Evolutionary conservation across 2,113 vertebrate genomes (phyloP).

Genomic region (Parotia lawesii): DNA sequence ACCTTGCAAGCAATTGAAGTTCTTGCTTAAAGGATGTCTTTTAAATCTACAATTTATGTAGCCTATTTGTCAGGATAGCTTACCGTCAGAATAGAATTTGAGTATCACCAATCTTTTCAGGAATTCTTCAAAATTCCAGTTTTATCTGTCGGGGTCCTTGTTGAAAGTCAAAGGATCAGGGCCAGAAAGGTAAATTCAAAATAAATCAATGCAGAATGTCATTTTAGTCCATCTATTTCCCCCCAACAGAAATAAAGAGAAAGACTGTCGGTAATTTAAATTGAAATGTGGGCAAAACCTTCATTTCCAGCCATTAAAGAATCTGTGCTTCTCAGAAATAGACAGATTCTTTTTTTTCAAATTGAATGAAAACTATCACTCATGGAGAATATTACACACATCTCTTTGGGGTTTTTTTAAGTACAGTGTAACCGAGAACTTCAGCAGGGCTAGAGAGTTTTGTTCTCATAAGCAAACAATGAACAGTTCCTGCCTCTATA

Average conservation of each 20-base stretch:
- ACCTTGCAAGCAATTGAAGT: not conserved
- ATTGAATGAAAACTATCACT: not conserved
- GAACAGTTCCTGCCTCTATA: not conserved
- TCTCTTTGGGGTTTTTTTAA: not conserved
- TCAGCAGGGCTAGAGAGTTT: not conserved
- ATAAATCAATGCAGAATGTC: not conserved
- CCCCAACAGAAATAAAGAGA: not conserved
- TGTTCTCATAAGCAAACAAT: conserved; percentile 15
- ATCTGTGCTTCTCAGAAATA: not conserved
- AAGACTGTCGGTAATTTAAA: not conserved
- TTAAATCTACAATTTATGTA: not conserved
- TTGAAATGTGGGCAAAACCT: not conserved
- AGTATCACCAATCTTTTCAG: not conserved
- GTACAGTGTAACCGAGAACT: not conserved
- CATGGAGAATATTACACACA: not conserved
- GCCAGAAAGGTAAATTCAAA: not conserved
- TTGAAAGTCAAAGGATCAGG: not conserved
- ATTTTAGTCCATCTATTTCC: not conserved
- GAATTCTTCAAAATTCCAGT: not conserved
- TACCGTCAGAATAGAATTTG: not conserved
- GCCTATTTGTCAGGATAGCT: not conserved
- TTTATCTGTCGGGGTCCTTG: not conserved
- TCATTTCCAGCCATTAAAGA: not conserved
- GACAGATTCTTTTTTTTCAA: not conserved
- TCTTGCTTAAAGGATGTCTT: not conserved